Conservation (phyloP, 1,140 invertebrate species). For the Calliphora vicina region DNA sequence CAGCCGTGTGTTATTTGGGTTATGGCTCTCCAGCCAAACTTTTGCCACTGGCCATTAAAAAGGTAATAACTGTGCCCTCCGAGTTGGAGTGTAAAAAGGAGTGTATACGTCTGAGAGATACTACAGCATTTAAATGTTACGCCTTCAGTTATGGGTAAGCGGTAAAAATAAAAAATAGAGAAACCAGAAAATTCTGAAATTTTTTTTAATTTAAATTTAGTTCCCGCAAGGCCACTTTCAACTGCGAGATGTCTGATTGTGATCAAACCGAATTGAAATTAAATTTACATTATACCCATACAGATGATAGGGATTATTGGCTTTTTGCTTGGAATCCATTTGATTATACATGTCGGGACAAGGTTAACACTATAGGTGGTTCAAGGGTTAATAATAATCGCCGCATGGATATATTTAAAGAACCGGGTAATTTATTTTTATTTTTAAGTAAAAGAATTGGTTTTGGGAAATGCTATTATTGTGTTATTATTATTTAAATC, state of each 20-base stretch:
- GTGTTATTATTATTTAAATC: not conserved
- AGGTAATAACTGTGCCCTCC: conserved; percentile 68
- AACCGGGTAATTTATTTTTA: conserved; percentile 56
- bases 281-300: conserved; percentile 69
- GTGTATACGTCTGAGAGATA: conserved; percentile 69
- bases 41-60: conserved; percentile 71
- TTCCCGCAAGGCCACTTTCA: conserved; percentile 57
- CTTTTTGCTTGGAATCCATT: conserved; percentile 72
- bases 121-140: conserved; percentile 72
- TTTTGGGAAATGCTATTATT: conserved; percentile 1
- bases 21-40: conserved; percentile 76
- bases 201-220: conserved; percentile 37
- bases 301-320: conserved; percentile 67
- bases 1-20: conserved; percentile 75
- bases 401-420: conserved; percentile 63
- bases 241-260: conserved; percentile 73
- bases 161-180: not conserved
- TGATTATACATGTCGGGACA: conserved; percentile 62
- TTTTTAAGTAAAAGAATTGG: not conserved
- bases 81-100: conserved; percentile 75
- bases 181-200: not conserved
- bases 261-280: conserved; percentile 71
- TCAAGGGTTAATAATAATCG: conserved; percentile 61
- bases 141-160: conserved; percentile 75
- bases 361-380: conserved; percentile 61